Conservation (phyloP, 2,888 invertebrate genomes). For the Pseudoips prasinana region DNA sequence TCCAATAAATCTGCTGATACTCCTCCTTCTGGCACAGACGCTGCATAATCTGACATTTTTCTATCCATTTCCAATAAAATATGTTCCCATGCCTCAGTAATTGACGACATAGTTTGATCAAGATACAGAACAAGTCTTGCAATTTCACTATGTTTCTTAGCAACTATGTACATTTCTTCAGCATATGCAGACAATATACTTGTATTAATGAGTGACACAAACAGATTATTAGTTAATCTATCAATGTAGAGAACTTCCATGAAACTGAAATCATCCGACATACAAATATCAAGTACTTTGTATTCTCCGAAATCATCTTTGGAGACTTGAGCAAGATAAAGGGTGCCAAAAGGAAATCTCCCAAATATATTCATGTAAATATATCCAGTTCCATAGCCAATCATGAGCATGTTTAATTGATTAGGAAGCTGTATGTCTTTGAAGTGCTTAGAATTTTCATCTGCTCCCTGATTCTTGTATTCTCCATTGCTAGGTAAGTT, state of each 20-base stretch:
- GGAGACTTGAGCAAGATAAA: conserved; percentile 82
- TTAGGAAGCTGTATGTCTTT: conserved; percentile 83
- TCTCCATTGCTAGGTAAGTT: conserved; percentile 76
- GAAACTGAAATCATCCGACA: conserved; percentile 87
- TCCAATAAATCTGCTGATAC: conserved; percentile 96
- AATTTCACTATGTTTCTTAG: conserved; percentile 88
- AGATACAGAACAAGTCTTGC: conserved; percentile 86
- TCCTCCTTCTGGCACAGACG: conserved; percentile 89
- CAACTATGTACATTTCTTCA: conserved; percentile 86
- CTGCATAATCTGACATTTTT: conserved; percentile 94
- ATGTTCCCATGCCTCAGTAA: conserved; percentile 96
- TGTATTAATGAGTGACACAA: conserved; percentile 78
- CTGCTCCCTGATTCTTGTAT: conserved; percentile 73
- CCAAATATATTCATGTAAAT: conserved; percentile 91
- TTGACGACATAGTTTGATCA: conserved; percentile 89
- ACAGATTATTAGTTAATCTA: conserved; percentile 68
- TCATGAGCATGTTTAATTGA: conserved; percentile 88
- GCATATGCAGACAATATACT: conserved; percentile 84
- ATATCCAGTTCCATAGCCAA: conserved; percentile 89
- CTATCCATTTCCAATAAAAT: conserved; percentile 96
- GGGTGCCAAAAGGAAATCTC: conserved; percentile 89
- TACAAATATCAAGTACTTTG: conserved; percentile 83
- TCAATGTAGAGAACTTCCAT: conserved; percentile 85
- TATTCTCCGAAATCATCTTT: conserved; percentile 80
- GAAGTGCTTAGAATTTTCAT: conserved; percentile 81